Evolutionary conservation across 2,113 vertebrate species (phyloP), one percentile per base, ranked within the genome.

Genomic region (Hydrochoerus hydrochaeris): DNA sequence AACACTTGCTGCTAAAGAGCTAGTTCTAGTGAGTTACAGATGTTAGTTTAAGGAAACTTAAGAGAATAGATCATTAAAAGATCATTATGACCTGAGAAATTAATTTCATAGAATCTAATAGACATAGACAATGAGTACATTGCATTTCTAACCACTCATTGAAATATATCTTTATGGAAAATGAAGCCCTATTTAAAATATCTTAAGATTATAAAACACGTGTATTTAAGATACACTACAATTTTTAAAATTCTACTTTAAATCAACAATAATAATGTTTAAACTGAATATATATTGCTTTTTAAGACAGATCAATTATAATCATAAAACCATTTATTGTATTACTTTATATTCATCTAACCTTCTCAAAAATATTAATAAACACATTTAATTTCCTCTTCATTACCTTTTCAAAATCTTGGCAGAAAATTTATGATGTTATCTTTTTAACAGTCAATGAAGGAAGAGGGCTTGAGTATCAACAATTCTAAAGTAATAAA

Each of bases 91-190:
- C n/a, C 24, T 11, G 54, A 49, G n/a, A 95, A 69, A 46, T 75
- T 84, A 84, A 84, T 81, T 96, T 91, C 92, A 60, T 60, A 90
- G 85, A 87, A 73, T 41, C n/a, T 60, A 96, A 69, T 5, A 93
- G 41, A 83, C 57, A 83, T 57, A 90, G 1, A 82, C 10, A 89
- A 28, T 90, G 80, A 88, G 16, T 41, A 60, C 38, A 87, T 82
- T 35, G 5, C 65, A 71, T 81, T 58, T 80, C 62, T 96, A 63
- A 77, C 5, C 30, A 95, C 78, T 69, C 69, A 86, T 28, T 96
- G 58, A 97, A 96, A 96, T 94, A 89, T 80, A 92, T 85, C 58
- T 95, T 94, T 83, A 69, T 14, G 44, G 41, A 87, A 95, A 94
- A 73, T 46, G 57, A 94, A 85, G 5, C 9, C n/a, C 65, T 88